Conservation (phyloP, 1,140 invertebrate species). For the Gryon sp. region DNA sequence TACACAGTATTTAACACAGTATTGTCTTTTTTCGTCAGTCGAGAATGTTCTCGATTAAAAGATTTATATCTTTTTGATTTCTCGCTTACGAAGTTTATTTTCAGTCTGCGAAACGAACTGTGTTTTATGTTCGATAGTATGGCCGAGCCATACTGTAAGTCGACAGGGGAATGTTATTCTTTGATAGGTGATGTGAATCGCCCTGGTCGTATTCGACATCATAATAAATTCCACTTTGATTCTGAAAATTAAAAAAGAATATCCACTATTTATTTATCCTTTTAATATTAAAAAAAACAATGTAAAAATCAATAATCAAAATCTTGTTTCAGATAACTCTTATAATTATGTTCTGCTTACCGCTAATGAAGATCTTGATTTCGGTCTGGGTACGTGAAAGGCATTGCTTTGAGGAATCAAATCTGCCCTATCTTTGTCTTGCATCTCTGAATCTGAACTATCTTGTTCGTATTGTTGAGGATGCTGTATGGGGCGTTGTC, state of each 20-base stretch:
- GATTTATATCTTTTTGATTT: too few relatives aligned
- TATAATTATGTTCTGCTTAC: slow-evolving; percentile 75
- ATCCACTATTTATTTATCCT: too few relatives aligned
- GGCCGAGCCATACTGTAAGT: slow-evolving; percentile 82
- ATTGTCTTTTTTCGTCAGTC: slow-evolving; percentile 14
- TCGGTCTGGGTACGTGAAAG: slow-evolving; percentile 86
- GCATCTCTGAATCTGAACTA: slow-evolving; percentile 81
- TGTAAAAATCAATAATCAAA: too few relatives aligned
- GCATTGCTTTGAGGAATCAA: slow-evolving; percentile 81
- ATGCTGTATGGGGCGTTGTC: slow-evolving; percentile 61
- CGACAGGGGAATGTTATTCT: slow-evolving; percentile 84
- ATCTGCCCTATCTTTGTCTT: slow-evolving; percentile 86
- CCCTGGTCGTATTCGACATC: slow-evolving; percentile 91
- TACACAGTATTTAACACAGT: slow-evolving; percentile 53
- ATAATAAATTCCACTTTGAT: slow-evolving; percentile 92
- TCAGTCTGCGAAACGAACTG: slow-evolving; percentile 24
- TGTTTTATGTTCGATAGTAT: slow-evolving; percentile 75
- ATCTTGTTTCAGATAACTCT: too few relatives aligned
- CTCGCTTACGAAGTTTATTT: slow-evolving; percentile 11
- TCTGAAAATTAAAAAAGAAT: too few relatives aligned
- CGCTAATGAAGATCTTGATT: slow-evolving; percentile 86
- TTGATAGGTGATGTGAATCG: slow-evolving; percentile 81
- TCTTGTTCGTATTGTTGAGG: slow-evolving; percentile 74
- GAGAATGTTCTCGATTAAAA: too few relatives aligned
- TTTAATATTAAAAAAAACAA: too few relatives aligned